phyloP scores from a whole-genome alignment of 2,797 vertebrate genomes.

The Poecilia wingei region DNA sequence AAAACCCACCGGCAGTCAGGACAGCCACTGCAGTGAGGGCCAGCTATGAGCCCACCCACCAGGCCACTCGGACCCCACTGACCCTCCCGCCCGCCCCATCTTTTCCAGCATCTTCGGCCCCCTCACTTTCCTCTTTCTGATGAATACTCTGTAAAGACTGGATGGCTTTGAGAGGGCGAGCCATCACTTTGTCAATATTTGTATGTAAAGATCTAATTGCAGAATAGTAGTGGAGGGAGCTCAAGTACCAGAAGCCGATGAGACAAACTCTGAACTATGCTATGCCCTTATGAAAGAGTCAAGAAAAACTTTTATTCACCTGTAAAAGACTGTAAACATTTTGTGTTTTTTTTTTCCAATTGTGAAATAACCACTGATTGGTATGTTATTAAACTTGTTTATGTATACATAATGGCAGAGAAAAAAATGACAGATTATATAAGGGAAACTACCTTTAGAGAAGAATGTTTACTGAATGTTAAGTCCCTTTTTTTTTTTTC shows the following conservation, averaged over 20 bases:
- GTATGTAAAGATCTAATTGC: slow-evolving; percentile 99
- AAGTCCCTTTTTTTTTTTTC: slow-evolving; percentile 78
- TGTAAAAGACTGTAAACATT: slow-evolving; percentile 99
- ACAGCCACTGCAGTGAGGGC: slow-evolving; percentile 87
- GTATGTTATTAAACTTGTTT: slow-evolving; percentile 96
- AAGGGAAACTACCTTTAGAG: slow-evolving; percentile 95
- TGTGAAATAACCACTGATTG: slow-evolving; percentile 99
- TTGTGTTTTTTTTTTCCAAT: slow-evolving; percentile 93
- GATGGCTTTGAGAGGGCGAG: slow-evolving; percentile 91
- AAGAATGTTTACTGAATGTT: slow-evolving; percentile 99
- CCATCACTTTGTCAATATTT: slow-evolving; percentile 99
- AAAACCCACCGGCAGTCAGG: slow-evolving; percentile 91
- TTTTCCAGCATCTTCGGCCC: slow-evolving; percentile 27
- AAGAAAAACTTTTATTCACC: slow-evolving; percentile 96
- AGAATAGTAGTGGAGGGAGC: slow-evolving; percentile 84
- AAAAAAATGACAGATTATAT: slow-evolving; percentile 93
- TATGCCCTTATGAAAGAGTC: slow-evolving; percentile 90
- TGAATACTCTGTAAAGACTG: slow-evolving; percentile 80
- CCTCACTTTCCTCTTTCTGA: slow-evolving; percentile 23
- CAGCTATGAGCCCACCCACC: slow-evolving; percentile 85
- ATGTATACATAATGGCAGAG: slow-evolving; percentile 93
- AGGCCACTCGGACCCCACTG: too few relatives aligned
- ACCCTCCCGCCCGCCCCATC: slow-evolving; percentile 1
- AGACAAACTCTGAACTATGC: slow-evolving; percentile 84
- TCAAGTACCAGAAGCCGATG: slow-evolving; percentile 26